Evolutionary conservation across 2,797 vertebrate species (phyloP), one percentile per base, ranked within the genome.

Genomic region (Scleropages formosus): DNA sequence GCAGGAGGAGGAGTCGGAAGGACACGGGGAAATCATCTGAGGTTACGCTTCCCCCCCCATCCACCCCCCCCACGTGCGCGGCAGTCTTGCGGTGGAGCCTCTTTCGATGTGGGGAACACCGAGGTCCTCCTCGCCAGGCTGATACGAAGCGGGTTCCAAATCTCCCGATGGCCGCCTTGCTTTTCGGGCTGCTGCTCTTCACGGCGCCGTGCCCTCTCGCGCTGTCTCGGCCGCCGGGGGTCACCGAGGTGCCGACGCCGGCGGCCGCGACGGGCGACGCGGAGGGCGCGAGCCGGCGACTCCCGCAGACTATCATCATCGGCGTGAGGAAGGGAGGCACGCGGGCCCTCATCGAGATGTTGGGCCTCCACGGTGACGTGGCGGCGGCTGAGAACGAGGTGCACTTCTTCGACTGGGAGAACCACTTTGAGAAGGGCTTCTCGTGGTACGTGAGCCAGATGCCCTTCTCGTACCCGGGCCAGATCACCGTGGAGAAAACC

Each of bases 321-420:
- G 97, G 97, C 0, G 97, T 99, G 84, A 92, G 96, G 80, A 99
- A 99, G 88, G 96, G 96, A 8, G 96, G 96, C 13, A 99, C 97
- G 0, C 92, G 97, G 70, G 97, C 97, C 0, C 88, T 98, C 68
- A 90, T 99, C 20, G 95, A 98, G 90, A 99, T 99, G 97, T 89
- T 99, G 65, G 96, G 94, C 75, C 90, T 99, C 80, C 97, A 99
- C 86, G 89, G 92, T 0, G 84, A 90, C 0, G 93, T 99, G 75
- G 93, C 93, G 0, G 94, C 95, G 0, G 97, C 96, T 0, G 93
- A 95, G 86, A 97, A 91, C 13, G 97, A 99, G 90, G 95, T 99
- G 72, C 97, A 99, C 87, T 98, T 98, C 88, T 99, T 98, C 11
- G 96, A 99, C 88, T 97, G 95, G 95, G 96, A 98, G 87, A 94